Conservation (phyloP, 2,113 vertebrate species). For the Sturnus vulgaris region DNA sequence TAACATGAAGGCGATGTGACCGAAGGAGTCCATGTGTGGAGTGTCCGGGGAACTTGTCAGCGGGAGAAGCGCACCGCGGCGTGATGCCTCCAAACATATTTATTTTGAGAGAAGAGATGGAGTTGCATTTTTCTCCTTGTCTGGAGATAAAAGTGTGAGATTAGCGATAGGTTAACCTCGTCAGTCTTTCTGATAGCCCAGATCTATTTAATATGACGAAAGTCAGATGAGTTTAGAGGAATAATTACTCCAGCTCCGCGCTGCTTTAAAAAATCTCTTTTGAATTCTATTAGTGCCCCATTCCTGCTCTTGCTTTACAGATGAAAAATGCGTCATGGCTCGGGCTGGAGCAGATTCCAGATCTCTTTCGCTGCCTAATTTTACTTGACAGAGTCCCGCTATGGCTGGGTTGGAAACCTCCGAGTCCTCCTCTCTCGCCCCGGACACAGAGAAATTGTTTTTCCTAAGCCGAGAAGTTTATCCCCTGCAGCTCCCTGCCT, state of each 20-base stretch:
- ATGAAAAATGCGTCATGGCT: background rate
- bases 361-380: background rate
- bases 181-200: constrained; percentile 2
- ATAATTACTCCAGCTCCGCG: background rate
- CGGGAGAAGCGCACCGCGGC: background rate
- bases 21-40: background rate
- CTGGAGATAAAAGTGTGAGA: constrained; percentile 15
- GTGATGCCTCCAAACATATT: background rate
- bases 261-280: background rate
- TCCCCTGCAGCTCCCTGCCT: background rate
- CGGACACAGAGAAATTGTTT: background rate
- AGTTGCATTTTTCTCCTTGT: background rate
- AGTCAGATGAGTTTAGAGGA: constrained; percentile 9
- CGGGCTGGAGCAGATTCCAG: background rate
- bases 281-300: background rate
- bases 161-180: background rate
- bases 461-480: background rate
- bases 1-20: too few relatives aligned
- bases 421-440: background rate
- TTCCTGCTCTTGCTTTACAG: background rate
- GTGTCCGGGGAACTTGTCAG: background rate
- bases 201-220: constrained; percentile 28
- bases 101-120: background rate
- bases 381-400: background rate
- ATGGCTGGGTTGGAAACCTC: background rate